These are phyloP conservation scores for Diabrotica virgifera DNA, from an alignment of 1,140 invertebrate genomes.

Conservation along the genomic window DNA sequence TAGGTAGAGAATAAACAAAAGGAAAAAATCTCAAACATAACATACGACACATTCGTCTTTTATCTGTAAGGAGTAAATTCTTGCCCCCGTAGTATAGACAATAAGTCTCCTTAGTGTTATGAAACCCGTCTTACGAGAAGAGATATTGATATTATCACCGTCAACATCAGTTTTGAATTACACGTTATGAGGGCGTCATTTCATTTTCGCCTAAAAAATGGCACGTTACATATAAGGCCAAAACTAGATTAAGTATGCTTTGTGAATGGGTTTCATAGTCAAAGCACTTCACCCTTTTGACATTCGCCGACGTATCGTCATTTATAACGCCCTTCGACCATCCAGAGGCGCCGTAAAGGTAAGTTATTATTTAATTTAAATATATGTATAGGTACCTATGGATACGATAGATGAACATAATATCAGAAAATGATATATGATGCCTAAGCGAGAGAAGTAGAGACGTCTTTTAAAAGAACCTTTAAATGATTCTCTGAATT, in stretches of 20 bases:
- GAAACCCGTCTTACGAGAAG: not conserved
- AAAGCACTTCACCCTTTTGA: not conserved
- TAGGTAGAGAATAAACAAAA: too few species aligned
- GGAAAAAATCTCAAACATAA: too few species aligned
- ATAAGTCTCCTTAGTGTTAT: not conserved
- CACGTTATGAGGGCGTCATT: not conserved
- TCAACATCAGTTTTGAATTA: constrained; percentile 1
- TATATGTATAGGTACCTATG: too few species aligned
- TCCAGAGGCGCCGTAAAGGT: not conserved
- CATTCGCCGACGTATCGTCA: not conserved
- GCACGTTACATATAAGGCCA: not conserved
- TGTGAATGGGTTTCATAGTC: not conserved
- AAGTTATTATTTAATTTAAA: too few species aligned
- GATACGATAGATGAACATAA: too few species aligned
- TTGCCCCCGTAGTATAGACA: not conserved
- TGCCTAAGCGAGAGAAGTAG: too few species aligned
- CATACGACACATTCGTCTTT: not conserved
- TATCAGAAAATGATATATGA: too few species aligned
- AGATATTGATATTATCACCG: constrained; percentile 2
- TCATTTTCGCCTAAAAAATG: not conserved
- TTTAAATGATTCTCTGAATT: too few species aligned
- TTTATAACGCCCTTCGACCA: not conserved
- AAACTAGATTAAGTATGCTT: constrained; percentile 1
- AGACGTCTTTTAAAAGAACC: too few species aligned
- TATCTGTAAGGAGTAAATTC: not conserved